Percentiles rank a stretch among this genome's conserved stretches.
phyloP scores from a whole-genome alignment of 2,113 vertebrate genomes.

The Orthochromis malagaraziensis region DNA sequence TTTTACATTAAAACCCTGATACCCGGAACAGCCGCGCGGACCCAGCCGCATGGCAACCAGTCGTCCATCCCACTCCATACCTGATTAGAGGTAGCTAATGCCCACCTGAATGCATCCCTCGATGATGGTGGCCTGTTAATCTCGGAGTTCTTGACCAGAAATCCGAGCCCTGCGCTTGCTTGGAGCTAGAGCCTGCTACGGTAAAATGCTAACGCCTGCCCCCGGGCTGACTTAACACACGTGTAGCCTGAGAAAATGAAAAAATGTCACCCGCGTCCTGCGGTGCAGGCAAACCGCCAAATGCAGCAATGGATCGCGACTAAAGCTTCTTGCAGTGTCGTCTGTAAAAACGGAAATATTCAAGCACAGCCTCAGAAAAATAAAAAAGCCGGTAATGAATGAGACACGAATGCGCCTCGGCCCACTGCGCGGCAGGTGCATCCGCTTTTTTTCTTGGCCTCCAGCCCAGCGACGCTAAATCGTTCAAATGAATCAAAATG shows the following conservation, averaged over 20 bases:
- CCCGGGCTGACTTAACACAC: not conserved
- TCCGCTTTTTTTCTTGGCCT: not conserved
- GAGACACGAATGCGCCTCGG: conserved; percentile 4
- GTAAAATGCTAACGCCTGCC: not conserved
- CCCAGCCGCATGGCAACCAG: not conserved
- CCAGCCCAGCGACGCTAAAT: not conserved
- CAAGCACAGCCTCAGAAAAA: not conserved
- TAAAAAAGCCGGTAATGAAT: conserved; percentile 28
- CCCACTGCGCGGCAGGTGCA: conserved; percentile 4
- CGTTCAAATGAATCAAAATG: not conserved
- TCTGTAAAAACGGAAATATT: not conserved
- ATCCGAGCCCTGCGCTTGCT: not conserved
- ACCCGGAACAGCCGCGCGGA: not conserved
- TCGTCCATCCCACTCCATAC: not conserved
- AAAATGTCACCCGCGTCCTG: not conserved
- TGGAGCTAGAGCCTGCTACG: not conserved
- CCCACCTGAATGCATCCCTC: not conserved
- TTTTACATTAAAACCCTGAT: not conserved
- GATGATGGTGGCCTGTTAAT: not conserved
- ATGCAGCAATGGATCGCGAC: not conserved
- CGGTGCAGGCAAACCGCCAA: not conserved
- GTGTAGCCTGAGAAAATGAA: not conserved
- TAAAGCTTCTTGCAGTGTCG: not conserved
- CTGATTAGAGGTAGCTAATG: not conserved
- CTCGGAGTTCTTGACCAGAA: not conserved